These are phyloP conservation scores for Columba livia DNA, from an alignment of 2,113 vertebrate genomes.

Conservation along the genomic window DNA sequence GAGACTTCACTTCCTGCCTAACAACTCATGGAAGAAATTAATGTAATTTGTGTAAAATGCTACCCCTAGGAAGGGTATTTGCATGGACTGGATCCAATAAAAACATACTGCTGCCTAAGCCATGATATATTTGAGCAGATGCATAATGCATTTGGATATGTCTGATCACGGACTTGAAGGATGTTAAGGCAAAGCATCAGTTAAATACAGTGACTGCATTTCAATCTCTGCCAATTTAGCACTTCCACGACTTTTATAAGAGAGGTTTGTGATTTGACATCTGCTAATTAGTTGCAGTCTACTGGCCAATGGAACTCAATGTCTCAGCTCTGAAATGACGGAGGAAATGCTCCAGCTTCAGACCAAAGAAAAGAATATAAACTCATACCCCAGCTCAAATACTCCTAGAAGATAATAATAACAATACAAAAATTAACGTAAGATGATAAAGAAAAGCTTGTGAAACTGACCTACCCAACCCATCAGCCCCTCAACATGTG, in stretches of 20 bases:
- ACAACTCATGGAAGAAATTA: slow-evolving; percentile 27
- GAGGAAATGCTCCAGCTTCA: not conserved
- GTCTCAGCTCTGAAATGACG: not conserved
- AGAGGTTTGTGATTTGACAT: not conserved
- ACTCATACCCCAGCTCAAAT: not conserved
- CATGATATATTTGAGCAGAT: slow-evolving; percentile 23
- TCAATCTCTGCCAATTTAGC: slow-evolving; percentile 2
- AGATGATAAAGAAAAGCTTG: not conserved
- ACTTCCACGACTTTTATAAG: slow-evolving; percentile 8
- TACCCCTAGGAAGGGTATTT: slow-evolving; percentile 4
- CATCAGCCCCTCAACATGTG: not conserved
- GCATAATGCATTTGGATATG: not conserved
- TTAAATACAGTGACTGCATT: slow-evolving; percentile 24
- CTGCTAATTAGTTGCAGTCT: not conserved
- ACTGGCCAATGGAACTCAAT: not conserved
- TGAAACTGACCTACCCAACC: not conserved
- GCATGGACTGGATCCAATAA: not conserved
- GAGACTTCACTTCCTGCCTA: not conserved
- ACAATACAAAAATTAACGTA: not conserved
- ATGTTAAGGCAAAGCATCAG: slow-evolving; percentile 14
- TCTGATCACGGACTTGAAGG: slow-evolving; percentile 5
- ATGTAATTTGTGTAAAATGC: slow-evolving; percentile 16
- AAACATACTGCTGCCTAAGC: slow-evolving; percentile 5
- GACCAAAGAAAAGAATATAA: not conserved
- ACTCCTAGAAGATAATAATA: not conserved